phyloP scores from a whole-genome alignment of 2,888 invertebrate species.

The Norana najaformis region DNA sequence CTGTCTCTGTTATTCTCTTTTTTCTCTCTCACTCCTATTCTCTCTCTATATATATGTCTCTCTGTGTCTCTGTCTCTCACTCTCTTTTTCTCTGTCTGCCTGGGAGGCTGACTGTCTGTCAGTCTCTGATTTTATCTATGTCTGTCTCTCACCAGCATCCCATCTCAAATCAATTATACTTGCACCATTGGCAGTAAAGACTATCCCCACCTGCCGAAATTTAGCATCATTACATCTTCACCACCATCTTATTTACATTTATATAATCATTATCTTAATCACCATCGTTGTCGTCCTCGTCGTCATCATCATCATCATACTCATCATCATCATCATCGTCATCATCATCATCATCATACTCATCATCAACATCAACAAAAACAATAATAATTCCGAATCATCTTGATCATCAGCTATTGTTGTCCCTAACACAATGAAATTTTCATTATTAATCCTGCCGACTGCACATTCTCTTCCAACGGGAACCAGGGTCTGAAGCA shows the following conservation, averaged over 20 bases:
- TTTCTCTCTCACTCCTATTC: too few species aligned
- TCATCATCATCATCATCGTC: background rate
- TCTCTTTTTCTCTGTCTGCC: too few species aligned
- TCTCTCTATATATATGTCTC: too few species aligned
- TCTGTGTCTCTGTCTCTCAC: too few species aligned
- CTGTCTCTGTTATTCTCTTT: too few species aligned
- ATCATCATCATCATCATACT: background rate
- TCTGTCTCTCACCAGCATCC: too few species aligned
- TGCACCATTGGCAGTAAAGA: too few species aligned
- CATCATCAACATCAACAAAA: background rate
- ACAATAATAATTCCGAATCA: background rate
- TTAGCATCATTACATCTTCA: background rate
- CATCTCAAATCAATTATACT: too few species aligned
- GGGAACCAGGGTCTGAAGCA: background rate
- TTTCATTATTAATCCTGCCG: background rate
- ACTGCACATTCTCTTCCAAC: background rate
- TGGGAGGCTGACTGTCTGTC: too few species aligned
- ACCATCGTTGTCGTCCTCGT: slow-evolving; percentile 18
- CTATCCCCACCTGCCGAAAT: too few species aligned
- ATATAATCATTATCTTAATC: slow-evolving; percentile 6
- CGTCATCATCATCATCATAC: background rate
- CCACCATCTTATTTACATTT: background rate
- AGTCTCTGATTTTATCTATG: too few species aligned
- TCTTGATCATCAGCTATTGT: background rate
- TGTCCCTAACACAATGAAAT: slow-evolving; percentile 13